Percentiles rank a stretch among this genome's conserved stretches.
Evolutionary conservation across 2,888 invertebrate genomes (phyloP).

Genomic region (Argyresthia albistria): DNA sequence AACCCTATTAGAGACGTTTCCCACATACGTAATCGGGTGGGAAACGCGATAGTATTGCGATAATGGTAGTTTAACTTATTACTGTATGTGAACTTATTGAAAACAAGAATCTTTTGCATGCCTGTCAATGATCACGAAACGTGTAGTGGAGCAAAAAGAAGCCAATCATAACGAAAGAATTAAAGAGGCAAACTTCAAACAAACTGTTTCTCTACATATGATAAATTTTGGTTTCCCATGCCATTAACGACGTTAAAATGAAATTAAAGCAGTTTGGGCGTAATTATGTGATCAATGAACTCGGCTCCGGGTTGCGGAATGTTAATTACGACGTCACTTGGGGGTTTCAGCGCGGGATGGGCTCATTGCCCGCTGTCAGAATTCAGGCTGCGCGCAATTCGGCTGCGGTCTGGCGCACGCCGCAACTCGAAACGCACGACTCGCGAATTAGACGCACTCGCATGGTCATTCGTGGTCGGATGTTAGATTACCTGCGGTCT

Average conservation of each 20-base stretch:
- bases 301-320: background rate
- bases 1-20: constrained; percentile 25
- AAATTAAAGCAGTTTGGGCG: background rate
- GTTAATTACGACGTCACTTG: too few species aligned
- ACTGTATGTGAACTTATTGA: background rate
- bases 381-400: constrained; percentile 30
- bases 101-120: too few species aligned
- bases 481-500: constrained; percentile 57
- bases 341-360: too few species aligned
- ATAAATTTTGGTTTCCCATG: too few species aligned
- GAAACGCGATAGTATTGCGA: constrained; percentile 10
- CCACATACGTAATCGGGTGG: constrained; percentile 30
- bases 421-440: constrained; percentile 53
- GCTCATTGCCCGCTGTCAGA: background rate
- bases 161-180: too few species aligned
- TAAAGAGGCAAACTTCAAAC: too few species aligned
- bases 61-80: background rate
- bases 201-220: too few species aligned
- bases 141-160: too few species aligned
- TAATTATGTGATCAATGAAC: constrained; percentile 18
- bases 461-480: constrained; percentile 21
- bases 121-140: too few species aligned
- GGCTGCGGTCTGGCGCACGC: constrained; percentile 44
- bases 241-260: too few species aligned
- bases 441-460: constrained; percentile 54